These are phyloP conservation scores for Pagetopsis macropterus DNA, from an alignment of 2,797 vertebrate species.

Conservation along the genomic window DNA sequence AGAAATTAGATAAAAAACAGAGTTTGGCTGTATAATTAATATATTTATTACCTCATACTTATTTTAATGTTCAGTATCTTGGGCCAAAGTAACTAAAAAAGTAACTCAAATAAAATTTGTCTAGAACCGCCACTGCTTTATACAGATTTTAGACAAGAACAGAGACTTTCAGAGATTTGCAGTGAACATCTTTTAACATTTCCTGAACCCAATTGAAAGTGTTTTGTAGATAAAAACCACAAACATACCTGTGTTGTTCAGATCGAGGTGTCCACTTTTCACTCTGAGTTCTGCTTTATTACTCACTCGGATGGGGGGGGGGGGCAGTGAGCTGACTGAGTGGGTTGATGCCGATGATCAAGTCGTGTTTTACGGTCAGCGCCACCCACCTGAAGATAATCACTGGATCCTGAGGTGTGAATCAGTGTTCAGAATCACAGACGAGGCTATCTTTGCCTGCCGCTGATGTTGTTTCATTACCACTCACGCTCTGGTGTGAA, in stretches of 20 bases:
- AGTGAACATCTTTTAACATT: not conserved
- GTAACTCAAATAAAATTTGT: too few relatives aligned
- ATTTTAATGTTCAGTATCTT: too few relatives aligned
- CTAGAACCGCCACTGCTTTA: not conserved
- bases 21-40: too few relatives aligned
- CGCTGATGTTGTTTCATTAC: slow-evolving; percentile 70
- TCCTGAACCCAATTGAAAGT: not conserved
- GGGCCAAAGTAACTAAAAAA: too few relatives aligned
- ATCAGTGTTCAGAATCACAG: slow-evolving; percentile 54
- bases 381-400: slow-evolving; percentile 61
- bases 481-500: slow-evolving; percentile 60
- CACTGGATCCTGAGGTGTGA: slow-evolving; percentile 47
- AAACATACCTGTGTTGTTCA: slow-evolving; percentile 29
- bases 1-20: too few relatives aligned
- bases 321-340: slow-evolving; percentile 14
- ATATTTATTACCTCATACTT: too few relatives aligned
- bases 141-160: not conserved
- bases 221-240: slow-evolving; percentile 9
- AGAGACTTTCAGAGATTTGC: not conserved
- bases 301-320: slow-evolving; percentile 31
- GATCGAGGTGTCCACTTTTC: slow-evolving; percentile 52
- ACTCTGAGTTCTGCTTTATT: slow-evolving; percentile 35
- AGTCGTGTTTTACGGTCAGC: slow-evolving; percentile 37
- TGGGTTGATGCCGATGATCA: slow-evolving; percentile 52
- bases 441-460: slow-evolving; percentile 29